These are phyloP conservation scores for Amazona guildingii DNA, from an alignment of 2,113 vertebrate genomes.

Conservation along the genomic window DNA sequence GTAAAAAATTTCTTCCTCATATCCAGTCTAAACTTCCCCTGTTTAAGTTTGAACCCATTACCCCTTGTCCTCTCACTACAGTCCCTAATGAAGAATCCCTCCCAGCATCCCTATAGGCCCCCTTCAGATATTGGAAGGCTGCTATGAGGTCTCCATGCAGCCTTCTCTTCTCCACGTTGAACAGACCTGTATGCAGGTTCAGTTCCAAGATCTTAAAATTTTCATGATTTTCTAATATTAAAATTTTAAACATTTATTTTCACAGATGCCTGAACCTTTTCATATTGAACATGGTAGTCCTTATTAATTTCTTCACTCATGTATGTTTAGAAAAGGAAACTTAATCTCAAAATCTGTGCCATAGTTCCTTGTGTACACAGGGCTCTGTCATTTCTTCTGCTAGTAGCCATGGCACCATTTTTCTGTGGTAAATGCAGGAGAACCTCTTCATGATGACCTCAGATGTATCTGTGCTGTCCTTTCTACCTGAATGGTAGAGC, in stretches of 20 bases:
- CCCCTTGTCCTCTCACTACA: too few species aligned
- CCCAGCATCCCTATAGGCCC: too few species aligned
- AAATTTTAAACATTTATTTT: background rate
- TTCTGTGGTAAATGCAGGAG: background rate
- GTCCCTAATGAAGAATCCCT: too few species aligned
- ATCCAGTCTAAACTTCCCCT: too few species aligned
- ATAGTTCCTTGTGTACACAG: background rate
- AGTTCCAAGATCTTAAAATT: background rate
- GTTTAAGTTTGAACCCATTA: too few species aligned
- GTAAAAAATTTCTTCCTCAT: too few species aligned
- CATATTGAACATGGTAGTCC: background rate
- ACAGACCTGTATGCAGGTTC: background rate
- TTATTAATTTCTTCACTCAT: background rate
- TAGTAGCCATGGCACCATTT: background rate
- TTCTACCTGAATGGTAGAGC: background rate
- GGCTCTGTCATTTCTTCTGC: background rate
- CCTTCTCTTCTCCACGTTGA: too few species aligned
- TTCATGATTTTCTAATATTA: background rate
- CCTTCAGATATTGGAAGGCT: too few species aligned
- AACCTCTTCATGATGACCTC: background rate
- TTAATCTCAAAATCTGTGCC: background rate
- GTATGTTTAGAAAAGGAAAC: background rate
- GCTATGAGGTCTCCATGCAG: too few species aligned
- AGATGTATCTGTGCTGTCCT: background rate
- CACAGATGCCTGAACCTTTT: background rate